Conservation (phyloP, 1,140 invertebrate genomes). For the Meloidogyne floridensis region DNA sequence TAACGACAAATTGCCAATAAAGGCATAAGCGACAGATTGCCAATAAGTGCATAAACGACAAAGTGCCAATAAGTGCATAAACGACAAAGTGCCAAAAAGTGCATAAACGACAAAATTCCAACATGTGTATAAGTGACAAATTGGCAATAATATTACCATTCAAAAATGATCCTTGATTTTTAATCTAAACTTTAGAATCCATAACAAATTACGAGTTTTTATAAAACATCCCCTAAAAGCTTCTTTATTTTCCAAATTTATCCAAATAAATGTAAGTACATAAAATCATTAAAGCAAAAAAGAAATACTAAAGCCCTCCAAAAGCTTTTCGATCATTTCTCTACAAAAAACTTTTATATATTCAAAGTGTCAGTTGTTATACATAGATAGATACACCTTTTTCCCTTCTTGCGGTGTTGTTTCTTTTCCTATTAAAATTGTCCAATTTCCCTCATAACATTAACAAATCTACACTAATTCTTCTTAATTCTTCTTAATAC, state of each 20-base stretch:
- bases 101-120: too few species aligned
- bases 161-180: too few species aligned
- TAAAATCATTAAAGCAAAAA: not conserved
- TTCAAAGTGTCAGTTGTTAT: not conserved
- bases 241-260: not conserved
- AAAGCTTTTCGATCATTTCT: not conserved
- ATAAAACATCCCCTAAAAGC: not conserved
- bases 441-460: not conserved
- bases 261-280: not conserved
- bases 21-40: too few species aligned
- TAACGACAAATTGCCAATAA: too few species aligned
- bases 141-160: too few species aligned
- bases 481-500: not conserved
- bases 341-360: not conserved
- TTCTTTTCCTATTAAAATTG: not conserved
- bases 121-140: too few species aligned
- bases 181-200: too few species aligned
- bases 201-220: not conserved
- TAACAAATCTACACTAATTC: not conserved
- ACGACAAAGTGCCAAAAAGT: too few species aligned
- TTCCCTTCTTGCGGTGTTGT: not conserved
- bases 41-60: too few species aligned
- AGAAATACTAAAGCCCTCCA: not conserved
- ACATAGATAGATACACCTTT: not conserved
- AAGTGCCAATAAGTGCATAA: too few species aligned